Base-by-base conservation (phyloP, 1,140 invertebrate genomes). In the Brachionus sp. region DNA sequence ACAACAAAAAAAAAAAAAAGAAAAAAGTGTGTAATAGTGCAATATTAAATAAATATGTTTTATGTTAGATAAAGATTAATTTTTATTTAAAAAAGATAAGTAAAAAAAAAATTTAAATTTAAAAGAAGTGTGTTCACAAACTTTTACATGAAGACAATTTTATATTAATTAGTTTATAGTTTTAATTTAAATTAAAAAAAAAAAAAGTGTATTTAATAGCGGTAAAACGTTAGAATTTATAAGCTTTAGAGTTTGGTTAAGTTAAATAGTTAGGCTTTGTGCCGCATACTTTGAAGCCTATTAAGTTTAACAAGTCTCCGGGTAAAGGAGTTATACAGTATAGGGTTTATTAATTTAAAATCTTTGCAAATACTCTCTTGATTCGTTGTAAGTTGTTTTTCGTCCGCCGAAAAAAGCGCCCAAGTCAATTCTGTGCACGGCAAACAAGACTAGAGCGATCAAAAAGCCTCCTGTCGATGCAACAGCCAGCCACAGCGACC, bases 311-410 rank as follows among this genome's bases (percentile, higher is more conserved):
- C 50, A 57, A 57, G 50, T 57, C 50, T 57, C 50, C 50, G 50
- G 19, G 3, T 57, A 57, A 57, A 57, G 50, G 50, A 57, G 64
- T 35, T 66, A 29, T 66, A 66, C 33, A 23, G 3, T 5, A 64
- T 0, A 16, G 16, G 33, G 9, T 39, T n/a, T n/a, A 70, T 37
- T 29, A 70, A 70, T 39, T 70, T 80, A 80, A 80, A 80, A 80
- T 57, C 77, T 57, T 66, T 80, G 77, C 29, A 80, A 66, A 80
- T 80, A 62, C 33, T 80, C 77, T 80, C 77, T 80, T 80, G 77
- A 80, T 66, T 80, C 77, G 50, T 62, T 80, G 50, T 80, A 80
- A n/a, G 39, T 25, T 4, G 77, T 39, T 12, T 25, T 42, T 66
- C 35, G n/a, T 42, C 35, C 57, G 33, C 50, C 77, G 35, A 62